A percentile compares a stretch with the other conserved stretches of the same genome.
phyloP scores from a whole-genome alignment of 2,113 vertebrate species.

The Lophotis ruficrista region DNA sequence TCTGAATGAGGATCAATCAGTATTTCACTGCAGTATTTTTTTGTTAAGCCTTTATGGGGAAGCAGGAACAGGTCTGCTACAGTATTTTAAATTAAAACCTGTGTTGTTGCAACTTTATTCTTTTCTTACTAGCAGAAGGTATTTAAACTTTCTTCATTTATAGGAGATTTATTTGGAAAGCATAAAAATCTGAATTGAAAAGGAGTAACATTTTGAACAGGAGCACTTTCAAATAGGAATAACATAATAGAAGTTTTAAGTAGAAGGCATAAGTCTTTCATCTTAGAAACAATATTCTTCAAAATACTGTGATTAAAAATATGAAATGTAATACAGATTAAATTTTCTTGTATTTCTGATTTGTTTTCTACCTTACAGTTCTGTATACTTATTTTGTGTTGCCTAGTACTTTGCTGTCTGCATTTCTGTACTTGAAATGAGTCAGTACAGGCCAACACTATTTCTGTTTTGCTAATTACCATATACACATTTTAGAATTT shows the following conservation, averaged over 20 bases:
- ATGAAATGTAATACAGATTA: background rate
- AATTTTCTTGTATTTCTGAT: background rate
- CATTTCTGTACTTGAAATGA: background rate
- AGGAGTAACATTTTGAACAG: background rate
- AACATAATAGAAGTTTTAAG: background rate
- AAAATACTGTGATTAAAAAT: background rate
- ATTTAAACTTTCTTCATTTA: background rate
- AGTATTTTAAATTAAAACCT: background rate
- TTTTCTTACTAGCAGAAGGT: accelerated
- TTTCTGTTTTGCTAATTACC: background rate
- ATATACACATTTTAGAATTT: background rate
- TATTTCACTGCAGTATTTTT: background rate
- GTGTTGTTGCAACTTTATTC: background rate
- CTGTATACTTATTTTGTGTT: background rate
- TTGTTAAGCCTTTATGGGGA: background rate
- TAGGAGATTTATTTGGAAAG: background rate
- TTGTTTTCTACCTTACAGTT: background rate
- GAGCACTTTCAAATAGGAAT: background rate
- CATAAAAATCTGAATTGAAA: background rate
- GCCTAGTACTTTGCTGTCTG: background rate
- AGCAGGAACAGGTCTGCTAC: background rate
- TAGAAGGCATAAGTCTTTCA: background rate
- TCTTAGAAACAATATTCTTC: background rate
- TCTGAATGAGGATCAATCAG: background rate
- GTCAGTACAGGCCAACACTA: background rate